These are phyloP conservation scores for Stictocephala bisonia DNA, from an alignment of 2,888 invertebrate genomes.

Conservation along the genomic window DNA sequence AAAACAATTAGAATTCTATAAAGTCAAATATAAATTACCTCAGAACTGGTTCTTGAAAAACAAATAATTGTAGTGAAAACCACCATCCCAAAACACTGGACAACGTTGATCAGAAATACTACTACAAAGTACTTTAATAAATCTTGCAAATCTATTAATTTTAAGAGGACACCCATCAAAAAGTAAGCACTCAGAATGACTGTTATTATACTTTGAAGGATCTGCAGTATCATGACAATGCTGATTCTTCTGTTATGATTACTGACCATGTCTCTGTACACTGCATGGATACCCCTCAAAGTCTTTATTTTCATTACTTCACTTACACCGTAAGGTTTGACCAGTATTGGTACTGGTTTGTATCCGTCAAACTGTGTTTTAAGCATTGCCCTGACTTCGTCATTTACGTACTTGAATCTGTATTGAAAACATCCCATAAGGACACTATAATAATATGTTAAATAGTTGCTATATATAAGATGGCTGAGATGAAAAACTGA, in stretches of 20 bases:
- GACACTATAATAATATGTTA: too few relatives aligned
- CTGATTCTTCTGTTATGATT: background rate
- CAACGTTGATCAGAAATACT: too few relatives aligned
- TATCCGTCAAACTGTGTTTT: too few relatives aligned
- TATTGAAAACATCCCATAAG: too few relatives aligned
- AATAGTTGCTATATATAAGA: too few relatives aligned
- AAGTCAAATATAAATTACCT: background rate
- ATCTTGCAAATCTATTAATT: background rate
- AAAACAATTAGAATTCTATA: background rate
- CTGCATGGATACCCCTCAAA: background rate
- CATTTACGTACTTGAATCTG: too few relatives aligned
- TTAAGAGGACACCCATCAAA: background rate
- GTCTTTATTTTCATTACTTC: background rate
- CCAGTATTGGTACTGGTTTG: too few relatives aligned
- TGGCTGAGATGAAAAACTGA: too few relatives aligned
- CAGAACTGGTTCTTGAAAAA: background rate
- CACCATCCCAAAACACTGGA: too few relatives aligned
- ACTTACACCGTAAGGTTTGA: background rate
- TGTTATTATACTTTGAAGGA: background rate
- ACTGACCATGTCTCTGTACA: background rate
- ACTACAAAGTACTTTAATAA: too few relatives aligned
- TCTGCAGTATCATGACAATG: background rate
- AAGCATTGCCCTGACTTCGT: too few relatives aligned
- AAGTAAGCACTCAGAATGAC: background rate
- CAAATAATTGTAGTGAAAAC: background rate